A percentile compares a stretch with the other conserved stretches of the same genome.
Conservation (phyloP, 2,888 invertebrate species). For the Microdon myrmicae region DNA sequence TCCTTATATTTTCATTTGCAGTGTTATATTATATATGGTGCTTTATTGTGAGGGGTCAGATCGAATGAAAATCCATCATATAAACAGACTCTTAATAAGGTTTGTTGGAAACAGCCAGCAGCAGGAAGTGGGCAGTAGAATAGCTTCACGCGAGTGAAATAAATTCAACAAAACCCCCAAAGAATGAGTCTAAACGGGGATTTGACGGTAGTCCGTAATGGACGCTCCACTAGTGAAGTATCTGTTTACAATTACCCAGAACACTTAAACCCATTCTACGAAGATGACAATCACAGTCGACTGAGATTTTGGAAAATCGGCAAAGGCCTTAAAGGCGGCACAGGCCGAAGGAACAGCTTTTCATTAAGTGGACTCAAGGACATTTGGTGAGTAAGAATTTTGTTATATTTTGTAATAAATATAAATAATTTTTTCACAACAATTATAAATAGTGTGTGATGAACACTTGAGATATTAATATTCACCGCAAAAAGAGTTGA, state of each 20-base stretch:
- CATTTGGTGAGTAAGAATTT: constrained; percentile 70
- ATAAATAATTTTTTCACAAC: too few species aligned
- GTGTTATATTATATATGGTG: too few species aligned
- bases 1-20: too few species aligned
- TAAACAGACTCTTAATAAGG: too few species aligned
- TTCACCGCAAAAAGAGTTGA: too few species aligned
- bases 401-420: background rate
- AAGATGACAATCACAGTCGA: constrained; percentile 74
- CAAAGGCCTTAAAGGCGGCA: constrained; percentile 55
- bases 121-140: constrained; percentile 8
- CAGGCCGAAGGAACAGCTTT: constrained; percentile 70
- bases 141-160: constrained; percentile 14
- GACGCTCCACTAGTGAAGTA: constrained; percentile 62
- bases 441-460: too few species aligned
- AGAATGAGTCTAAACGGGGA: constrained; percentile 57
- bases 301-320: constrained; percentile 72
- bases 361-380: constrained; percentile 72
- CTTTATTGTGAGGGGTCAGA: too few species aligned
- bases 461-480: too few species aligned
- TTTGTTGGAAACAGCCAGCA: constrained; percentile 1
- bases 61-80: too few species aligned
- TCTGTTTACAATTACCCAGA: constrained; percentile 80
- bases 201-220: constrained; percentile 56
- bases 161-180: constrained; percentile 6
- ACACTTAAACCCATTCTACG: constrained; percentile 80